Percentiles rank a stretch among this genome's conserved stretches.
Evolutionary conservation across 2,113 vertebrate species (phyloP).

Genomic region (Syngnathus floridae): DNA sequence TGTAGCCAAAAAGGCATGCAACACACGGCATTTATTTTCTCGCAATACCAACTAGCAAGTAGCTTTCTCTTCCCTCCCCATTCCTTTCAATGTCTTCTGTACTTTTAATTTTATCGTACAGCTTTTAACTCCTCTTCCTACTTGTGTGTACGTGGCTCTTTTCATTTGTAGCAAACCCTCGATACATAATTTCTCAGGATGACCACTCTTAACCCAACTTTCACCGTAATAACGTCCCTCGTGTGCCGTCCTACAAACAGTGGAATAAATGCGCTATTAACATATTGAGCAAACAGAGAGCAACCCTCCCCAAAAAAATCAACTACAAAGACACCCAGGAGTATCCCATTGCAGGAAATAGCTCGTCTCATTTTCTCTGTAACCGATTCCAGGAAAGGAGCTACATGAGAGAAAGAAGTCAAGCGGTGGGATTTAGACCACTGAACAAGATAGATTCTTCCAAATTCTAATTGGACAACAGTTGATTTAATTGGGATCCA

Average conservation of each 20-base stretch:
- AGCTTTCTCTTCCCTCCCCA: neutral
- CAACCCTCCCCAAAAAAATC: conserved; percentile 32
- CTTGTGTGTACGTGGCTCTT: neutral
- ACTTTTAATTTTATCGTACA: neutral
- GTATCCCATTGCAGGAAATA: conserved; percentile 93
- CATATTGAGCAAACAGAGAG: conserved; percentile 78
- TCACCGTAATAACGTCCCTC: conserved; percentile 44
- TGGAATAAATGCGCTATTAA: conserved; percentile 74
- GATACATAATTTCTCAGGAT: conserved; percentile 37
- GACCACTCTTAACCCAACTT: conserved; percentile 31
- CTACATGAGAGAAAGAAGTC: conserved; percentile 69
- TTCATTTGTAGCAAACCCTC: conserved; percentile 4
- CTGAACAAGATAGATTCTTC: conserved; percentile 89
- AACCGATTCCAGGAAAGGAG: conserved; percentile 80
- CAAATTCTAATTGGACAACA: conserved; percentile 97
- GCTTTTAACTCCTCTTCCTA: neutral
- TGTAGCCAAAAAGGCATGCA: neutral
- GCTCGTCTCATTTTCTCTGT: conserved; percentile 71
- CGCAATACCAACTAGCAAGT: neutral
- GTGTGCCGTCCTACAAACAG: conserved; percentile 60
- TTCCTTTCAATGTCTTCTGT: neutral
- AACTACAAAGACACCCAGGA: conserved; percentile 80
- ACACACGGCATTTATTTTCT: neutral
- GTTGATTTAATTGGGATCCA: conserved; percentile 98
- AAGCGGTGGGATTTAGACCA: conserved; percentile 77